These are phyloP conservation scores for Eupithecia vulgata DNA, from an alignment of 2,888 invertebrate species.

Conservation along the genomic window DNA sequence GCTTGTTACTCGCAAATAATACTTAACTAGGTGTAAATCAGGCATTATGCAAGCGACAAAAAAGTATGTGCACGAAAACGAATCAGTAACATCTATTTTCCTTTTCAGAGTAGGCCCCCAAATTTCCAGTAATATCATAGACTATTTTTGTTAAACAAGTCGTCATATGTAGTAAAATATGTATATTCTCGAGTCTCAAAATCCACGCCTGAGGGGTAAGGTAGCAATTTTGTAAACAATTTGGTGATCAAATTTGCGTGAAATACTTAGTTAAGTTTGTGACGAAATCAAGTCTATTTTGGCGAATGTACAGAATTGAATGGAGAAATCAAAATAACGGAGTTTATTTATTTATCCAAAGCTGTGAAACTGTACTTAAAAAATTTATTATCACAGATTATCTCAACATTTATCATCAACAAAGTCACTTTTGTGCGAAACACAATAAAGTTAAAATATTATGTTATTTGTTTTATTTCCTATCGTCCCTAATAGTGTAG, in stretches of 20 bases:
- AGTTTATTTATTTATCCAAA: constrained; percentile 73
- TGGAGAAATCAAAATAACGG: constrained; percentile 50
- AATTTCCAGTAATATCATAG: background rate
- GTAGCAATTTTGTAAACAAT: background rate
- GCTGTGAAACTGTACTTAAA: constrained; percentile 83
- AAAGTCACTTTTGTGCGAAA: constrained; percentile 80
- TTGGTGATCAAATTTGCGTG: constrained; percentile 1
- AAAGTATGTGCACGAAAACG: too few relatives aligned
- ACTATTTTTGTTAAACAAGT: background rate
- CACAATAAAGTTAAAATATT: constrained; percentile 70
- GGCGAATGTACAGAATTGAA: constrained; percentile 72
- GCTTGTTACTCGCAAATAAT: too few relatives aligned
- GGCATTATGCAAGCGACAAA: too few relatives aligned
- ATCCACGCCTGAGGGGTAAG: background rate
- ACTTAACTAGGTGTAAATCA: too few relatives aligned
- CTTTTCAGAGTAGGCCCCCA: too few relatives aligned
- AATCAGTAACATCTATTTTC: too few relatives aligned
- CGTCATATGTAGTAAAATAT: background rate
- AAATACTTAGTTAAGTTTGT: constrained; percentile 46
- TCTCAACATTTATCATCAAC: constrained; percentile 76
- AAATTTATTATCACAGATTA: constrained; percentile 71
- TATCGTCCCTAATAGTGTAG: too few relatives aligned
- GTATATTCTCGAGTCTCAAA: background rate
- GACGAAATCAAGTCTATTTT: constrained; percentile 58
- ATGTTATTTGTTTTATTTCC: constrained; percentile 41